Conservation (phyloP, 2,888 invertebrate species). For the Priocnemis perturbator region DNA sequence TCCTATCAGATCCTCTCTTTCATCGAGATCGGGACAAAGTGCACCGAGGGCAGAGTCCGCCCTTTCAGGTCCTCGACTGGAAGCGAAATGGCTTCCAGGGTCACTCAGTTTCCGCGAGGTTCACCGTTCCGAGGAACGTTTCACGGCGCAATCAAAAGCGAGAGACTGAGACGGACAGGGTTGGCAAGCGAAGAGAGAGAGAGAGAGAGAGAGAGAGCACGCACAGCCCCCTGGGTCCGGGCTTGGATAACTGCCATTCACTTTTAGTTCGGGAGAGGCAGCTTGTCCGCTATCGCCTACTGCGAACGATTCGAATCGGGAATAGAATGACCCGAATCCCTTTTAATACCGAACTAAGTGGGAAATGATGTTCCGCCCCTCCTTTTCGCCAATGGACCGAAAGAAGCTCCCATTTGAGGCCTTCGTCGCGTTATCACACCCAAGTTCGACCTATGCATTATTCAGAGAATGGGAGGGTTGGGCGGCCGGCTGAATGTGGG, state of each 20-base stretch:
- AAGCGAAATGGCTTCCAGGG: no score
- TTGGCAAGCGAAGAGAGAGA: no score
- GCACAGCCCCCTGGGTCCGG: no score
- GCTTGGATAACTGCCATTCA: not conserved
- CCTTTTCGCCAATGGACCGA: conserved; percentile 49
- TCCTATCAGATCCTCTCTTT: no score
- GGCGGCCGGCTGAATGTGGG: not conserved
- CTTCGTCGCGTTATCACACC: conserved; percentile 59
- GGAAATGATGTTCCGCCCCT: conserved; percentile 64
- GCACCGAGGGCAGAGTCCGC: no score
- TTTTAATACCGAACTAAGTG: conserved; percentile 67
- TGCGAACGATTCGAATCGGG: conserved; percentile 38
- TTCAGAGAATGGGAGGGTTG: conserved; percentile 54
- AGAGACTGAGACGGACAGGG: no score
- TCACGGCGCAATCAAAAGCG: no score
- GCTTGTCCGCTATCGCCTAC: conserved; percentile 1
- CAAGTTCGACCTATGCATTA: conserved; percentile 64
- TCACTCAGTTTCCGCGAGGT: no score
- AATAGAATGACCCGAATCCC: conserved; percentile 58
- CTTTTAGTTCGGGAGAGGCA: conserved; percentile 5
- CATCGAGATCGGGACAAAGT: no score
- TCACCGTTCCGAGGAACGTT: no score
- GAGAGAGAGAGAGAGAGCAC: no score
- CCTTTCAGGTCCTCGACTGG: no score
- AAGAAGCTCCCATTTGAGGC: conserved; percentile 50